Evolutionary conservation across 2,888 invertebrate species (phyloP).

Genomic region (Apodemia mormo): DNA sequence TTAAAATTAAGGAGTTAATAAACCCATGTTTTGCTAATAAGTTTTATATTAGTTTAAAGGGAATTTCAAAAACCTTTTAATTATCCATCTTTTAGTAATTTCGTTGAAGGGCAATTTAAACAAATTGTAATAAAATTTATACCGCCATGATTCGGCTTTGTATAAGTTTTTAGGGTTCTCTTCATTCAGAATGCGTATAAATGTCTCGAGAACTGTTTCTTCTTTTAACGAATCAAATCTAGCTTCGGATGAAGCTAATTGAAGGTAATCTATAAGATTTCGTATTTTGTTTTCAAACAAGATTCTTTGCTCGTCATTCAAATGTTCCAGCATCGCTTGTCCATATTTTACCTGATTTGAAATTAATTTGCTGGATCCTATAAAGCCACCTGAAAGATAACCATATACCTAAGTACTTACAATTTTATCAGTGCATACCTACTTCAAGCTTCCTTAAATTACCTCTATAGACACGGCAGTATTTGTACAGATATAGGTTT

Average conservation of each 20-base stretch:
- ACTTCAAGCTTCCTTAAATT: no score
- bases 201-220: slow-evolving; percentile 80
- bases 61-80: slow-evolving; percentile 84
- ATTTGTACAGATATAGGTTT: no score
- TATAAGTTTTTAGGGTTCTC: slow-evolving; percentile 83
- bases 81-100: slow-evolving; percentile 80
- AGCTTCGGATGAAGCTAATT: slow-evolving; percentile 59
- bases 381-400: slow-evolving; percentile 83
- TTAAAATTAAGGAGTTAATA: slow-evolving; percentile 16
- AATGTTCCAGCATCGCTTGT: slow-evolving; percentile 83
- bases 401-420: no score
- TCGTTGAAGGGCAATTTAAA: slow-evolving; percentile 83
- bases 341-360: slow-evolving; percentile 83
- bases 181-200: slow-evolving; percentile 84
- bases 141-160: slow-evolving; percentile 86
- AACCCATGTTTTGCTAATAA: neutral
- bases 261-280: slow-evolving; percentile 82
- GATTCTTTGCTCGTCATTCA: slow-evolving; percentile 83
- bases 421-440: no score
- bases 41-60: slow-evolving; percentile 59
- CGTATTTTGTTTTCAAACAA: slow-evolving; percentile 86
- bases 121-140: slow-evolving; percentile 83
- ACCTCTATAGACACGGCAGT: no score
- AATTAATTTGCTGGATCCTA: slow-evolving; percentile 85
- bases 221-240: slow-evolving; percentile 77